Base-by-base conservation (phyloP, 2,113 vertebrate genomes). In the Plecturocebus donacophilus region DNA sequence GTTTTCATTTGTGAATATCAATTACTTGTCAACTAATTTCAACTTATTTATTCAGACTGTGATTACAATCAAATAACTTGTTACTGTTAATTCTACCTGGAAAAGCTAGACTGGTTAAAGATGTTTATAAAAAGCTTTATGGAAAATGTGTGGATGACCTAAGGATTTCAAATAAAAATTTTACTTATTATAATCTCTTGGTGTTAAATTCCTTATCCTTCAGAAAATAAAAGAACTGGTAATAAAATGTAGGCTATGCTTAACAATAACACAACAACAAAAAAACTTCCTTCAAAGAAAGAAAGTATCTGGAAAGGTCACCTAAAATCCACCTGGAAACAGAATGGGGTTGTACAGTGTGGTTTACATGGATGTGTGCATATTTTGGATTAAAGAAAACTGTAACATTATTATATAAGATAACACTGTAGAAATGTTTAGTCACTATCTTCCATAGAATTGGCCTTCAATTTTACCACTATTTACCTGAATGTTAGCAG, bases 91-190 rank as follows among this genome's bases (percentile, higher is more conserved):
- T 82, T 96, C 56, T 93, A 70, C 77, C 40, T 96, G 47, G 40
- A 92, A 96, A 35, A 94, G 68, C 35, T 66, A 96, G 1, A 88
- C 14, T 47, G 70, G 49, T 79, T 61, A 92, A 95, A 84, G 13
- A 70, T 90, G 92, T 91, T 83, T 94, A 80, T 95, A 66, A 96
- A 90, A 94, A 96, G 23, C 40, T 73, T 93, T 88, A 85, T 71
- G 49, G 93, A 94, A 95, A 95, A 94, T 70, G 47, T 97, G 71
- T 95, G 42, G 17, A 86, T 86, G 49, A 96, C 38, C 82, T 93
- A 96, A 45, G 35, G 23, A 95, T 90, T 94, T 92, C 87, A 95
- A 98, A 98, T 98, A 97, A 98, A 97, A 90, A 87, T 94, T 92
- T 92, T 94, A 87, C 79, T 91, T 87, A 94, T n/a, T 81, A 90